These are phyloP conservation scores for Chondrilla cf. caribensis DNA, from an alignment of 37 sponge, comb jelly and placozoan species.

Conservation along the genomic window DNA sequence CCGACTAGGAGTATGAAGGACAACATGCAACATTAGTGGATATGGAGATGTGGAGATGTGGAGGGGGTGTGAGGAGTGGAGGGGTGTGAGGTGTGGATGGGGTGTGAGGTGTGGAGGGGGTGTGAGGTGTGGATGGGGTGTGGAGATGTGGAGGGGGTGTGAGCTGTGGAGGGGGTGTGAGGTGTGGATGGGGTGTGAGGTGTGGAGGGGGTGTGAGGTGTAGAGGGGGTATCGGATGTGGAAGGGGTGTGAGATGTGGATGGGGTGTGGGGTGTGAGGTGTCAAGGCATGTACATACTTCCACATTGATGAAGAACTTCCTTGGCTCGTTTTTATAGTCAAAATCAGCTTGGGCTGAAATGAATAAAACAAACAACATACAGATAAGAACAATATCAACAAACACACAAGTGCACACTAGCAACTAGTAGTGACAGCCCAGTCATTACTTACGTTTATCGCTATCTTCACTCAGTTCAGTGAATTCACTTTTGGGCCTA, in stretches of 20 bases:
- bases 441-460: constrained; percentile 28
- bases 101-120: background rate
- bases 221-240: no score
- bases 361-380: no score
- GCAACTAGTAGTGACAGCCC: no score
- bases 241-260: no score
- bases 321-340: constrained; percentile 80
- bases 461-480: constrained; percentile 78
- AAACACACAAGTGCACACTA: background rate
- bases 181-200: background rate
- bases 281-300: constrained; percentile 68
- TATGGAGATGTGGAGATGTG: background rate
- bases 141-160: no score
- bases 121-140: background rate
- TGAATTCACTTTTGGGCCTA: constrained; percentile 96
- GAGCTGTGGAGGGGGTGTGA: no score
- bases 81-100: no score
- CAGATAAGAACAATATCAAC: no score
- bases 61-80: background rate
- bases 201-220: no score
- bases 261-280: no score
- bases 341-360: constrained; percentile 87
- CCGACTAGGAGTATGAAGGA: constrained; percentile 40
- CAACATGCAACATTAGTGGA: constrained; percentile 7
- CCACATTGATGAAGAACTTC: constrained; percentile 95